Evolutionary conservation across 2,888 invertebrate species (phyloP), one percentile per base, ranked within the genome.

Genomic region (Aspidiotus destructor): DNA sequence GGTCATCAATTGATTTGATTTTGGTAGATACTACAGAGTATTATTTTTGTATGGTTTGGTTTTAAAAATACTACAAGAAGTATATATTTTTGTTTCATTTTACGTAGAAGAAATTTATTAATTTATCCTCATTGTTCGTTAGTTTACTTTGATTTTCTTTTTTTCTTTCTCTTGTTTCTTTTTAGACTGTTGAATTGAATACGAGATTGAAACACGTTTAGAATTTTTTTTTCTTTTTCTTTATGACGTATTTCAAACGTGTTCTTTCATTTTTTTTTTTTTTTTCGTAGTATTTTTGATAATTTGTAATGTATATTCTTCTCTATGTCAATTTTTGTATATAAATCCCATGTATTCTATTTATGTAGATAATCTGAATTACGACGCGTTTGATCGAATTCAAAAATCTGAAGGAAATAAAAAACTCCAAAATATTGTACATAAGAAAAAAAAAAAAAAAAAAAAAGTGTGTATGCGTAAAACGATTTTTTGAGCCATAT

Each of bases 391-490:
- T 28, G 28, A 28, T 28, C 28, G 28, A 28, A 28, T 28, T 28
- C 28, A 28, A 28, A 28, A 28, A 28, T 28, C 28, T 28, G 28
- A 28, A 28, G 28, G 28, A 28, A 28, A 28, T 48, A 48, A n/a
- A 44, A n/a, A 48, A 48, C 11, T 48, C 48, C 10, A 6, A 48
- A 40, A 58, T 10, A 13, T 55, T 65, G 65, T 65, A 65, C 58
- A 65, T 65, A 65, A 54, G 28, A 28, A 28, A 28, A 28, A 28
- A 28, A 28, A 28, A 28, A 28, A 28, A 28, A 28, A 28, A 28
- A 28, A 28, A 1, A 28, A 28, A 58, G 42, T 58, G 65, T 58
- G 65, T 65, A 65, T 65, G 65, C 65, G 65, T 65, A 65, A 28
- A 28, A 28, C 28, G 28, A 28, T 28, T 28, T 28, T 28, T 28